Base-by-base conservation (phyloP, 64 coral and sea anemone species). In the Pachyseris speciosa region DNA sequence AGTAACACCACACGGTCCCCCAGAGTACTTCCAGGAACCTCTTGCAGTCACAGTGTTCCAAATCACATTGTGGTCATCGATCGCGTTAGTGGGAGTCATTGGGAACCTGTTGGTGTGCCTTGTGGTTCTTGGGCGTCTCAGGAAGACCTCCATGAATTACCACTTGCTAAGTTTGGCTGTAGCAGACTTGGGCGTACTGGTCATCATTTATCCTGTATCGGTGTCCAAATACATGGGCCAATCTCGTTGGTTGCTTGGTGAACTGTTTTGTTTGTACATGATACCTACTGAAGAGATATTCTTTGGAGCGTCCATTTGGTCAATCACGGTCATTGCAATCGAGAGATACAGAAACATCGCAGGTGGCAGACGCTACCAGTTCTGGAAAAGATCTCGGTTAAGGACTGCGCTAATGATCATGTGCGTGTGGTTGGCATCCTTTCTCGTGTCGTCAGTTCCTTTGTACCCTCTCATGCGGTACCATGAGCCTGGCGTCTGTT, bases 221-320 rank as follows among this genome's bases (percentile, higher is more conserved):
- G 59, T 75, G 11, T 47, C 45, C 37, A 61, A 50, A 28, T 52
- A 61, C n/a, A 24, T 78, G 13, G 37, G n/a, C 12, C 67, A 38
- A 32, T 79, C 57, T 30, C 22, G 43, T 2, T 90, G 64, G 52
- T 42, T 75, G 26, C 59, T 90, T 25, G 87, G 87, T 5, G n/a
- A 39, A 39, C 44, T 10, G 1, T 15, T 57, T 3, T 90, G 87
- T 25, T 44, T 80, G 22, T 90, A 67, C 39, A 19, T 90, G 30
- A 28, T 44, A 9, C 87, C 87, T 79, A 75, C 87, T 3, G 43
- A 59, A 0, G 87, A 90, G 22, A 90, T 90, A 6, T 90, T 90
- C 32, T 90, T 67, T n/a, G 87, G 87, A 43, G 59, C 87, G 20
- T 90, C 87, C 2, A 80, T 80, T 13, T 90, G 87, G 87, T 90